phyloP scores from a whole-genome alignment of 2,888 invertebrate species.

The Acronicta aceris region DNA sequence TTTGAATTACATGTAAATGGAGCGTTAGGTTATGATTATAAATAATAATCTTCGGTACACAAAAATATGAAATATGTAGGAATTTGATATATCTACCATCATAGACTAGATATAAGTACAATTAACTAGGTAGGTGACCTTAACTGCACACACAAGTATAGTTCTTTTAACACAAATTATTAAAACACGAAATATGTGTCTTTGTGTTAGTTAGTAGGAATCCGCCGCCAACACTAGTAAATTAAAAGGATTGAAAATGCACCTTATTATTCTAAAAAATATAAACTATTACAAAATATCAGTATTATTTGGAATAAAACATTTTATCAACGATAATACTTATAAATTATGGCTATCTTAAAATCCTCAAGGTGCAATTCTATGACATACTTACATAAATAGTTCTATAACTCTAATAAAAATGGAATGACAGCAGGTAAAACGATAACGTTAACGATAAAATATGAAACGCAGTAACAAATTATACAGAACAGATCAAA shows the following conservation, averaged over 20 bases:
- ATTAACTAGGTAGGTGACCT: slow-evolving; percentile 32
- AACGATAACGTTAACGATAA: slow-evolving; percentile 71
- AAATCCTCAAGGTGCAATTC: slow-evolving; percentile 52
- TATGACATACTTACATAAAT: slow-evolving; percentile 45
- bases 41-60: slow-evolving; percentile 41
- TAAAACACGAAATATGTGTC: not conserved
- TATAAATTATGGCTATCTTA: slow-evolving; percentile 59
- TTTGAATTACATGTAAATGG: slow-evolving; percentile 33
- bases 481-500: slow-evolving; percentile 79
- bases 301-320: slow-evolving; percentile 52
- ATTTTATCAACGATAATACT: slow-evolving; percentile 55
- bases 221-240: slow-evolving; percentile 51
- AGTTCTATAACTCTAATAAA: slow-evolving; percentile 57
- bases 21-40: slow-evolving; percentile 31
- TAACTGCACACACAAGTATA: slow-evolving; percentile 33
- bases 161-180: slow-evolving; percentile 28
- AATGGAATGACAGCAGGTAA: slow-evolving; percentile 78
- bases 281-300: slow-evolving; percentile 47
- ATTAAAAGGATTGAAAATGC: slow-evolving; percentile 27
- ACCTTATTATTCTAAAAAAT: slow-evolving; percentile 25
- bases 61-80: slow-evolving; percentile 40
- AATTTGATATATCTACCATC: slow-evolving; percentile 27
- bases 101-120: slow-evolving; percentile 50
- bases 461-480: slow-evolving; percentile 77
- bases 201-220: slow-evolving; percentile 18